Conservation (phyloP, 2,888 invertebrate genomes). For the Dromius quadrimaculatus region DNA sequence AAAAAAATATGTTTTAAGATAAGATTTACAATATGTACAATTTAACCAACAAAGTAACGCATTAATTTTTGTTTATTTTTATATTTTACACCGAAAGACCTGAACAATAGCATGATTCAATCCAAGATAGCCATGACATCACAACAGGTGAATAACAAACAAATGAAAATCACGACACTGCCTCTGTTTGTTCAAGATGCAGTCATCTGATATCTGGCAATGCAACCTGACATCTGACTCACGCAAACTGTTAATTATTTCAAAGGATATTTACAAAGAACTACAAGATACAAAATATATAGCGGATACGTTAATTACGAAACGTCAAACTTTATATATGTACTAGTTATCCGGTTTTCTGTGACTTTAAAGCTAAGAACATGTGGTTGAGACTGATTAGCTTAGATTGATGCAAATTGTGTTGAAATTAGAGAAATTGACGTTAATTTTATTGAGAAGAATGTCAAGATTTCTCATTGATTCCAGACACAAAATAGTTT, state of each 20-base stretch:
- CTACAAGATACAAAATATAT: neutral
- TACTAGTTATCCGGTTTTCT: slow-evolving; percentile 26
- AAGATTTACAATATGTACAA: too few species aligned
- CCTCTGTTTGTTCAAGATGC: slow-evolving; percentile 36
- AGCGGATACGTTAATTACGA: slow-evolving; percentile 39
- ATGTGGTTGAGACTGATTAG: slow-evolving; percentile 21
- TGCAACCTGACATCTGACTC: slow-evolving; percentile 26
- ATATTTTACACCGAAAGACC: neutral
- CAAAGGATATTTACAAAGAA: slow-evolving; percentile 28
- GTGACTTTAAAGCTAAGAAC: slow-evolving; percentile 2
- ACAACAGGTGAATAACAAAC: slow-evolving; percentile 37
- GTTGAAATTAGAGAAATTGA: slow-evolving; percentile 15
- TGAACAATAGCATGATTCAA: too few species aligned
- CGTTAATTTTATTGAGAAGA: too few species aligned
- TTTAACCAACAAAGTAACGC: too few species aligned
- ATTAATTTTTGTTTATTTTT: too few species aligned
- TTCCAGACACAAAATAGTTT: too few species aligned
- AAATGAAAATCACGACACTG: slow-evolving; percentile 24
- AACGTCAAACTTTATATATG: slow-evolving; percentile 32
- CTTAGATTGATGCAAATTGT: slow-evolving; percentile 18
- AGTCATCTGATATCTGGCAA: slow-evolving; percentile 11
- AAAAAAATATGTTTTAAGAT: too few species aligned
- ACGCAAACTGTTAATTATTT: slow-evolving; percentile 36
- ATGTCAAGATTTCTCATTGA: too few species aligned
- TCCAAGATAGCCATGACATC: slow-evolving; percentile 33